phyloP scores from a whole-genome alignment of 2,888 invertebrate species.

The Heliconius cydno region DNA sequence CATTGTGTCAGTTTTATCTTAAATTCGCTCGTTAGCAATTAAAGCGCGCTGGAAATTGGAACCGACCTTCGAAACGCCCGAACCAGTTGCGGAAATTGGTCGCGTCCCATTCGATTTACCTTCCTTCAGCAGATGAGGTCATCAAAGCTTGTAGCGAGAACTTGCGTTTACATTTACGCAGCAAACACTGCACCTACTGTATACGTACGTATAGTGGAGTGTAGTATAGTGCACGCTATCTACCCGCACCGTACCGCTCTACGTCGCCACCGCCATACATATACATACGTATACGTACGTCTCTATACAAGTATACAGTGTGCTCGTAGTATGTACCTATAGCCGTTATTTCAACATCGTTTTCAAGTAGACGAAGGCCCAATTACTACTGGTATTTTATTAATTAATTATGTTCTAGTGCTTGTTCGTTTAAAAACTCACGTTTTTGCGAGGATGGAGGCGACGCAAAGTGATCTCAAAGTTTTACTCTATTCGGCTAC shows the following conservation, averaged over 20 bases:
- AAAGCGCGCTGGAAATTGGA: slow-evolving; percentile 39
- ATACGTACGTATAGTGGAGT: neutral
- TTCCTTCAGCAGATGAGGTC: slow-evolving; percentile 42
- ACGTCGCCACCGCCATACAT: slow-evolving; percentile 8
- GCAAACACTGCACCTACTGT: slow-evolving; percentile 26
- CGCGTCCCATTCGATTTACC: slow-evolving; percentile 42
- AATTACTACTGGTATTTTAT: slow-evolving; percentile 33
- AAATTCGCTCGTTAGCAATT: slow-evolving; percentile 38
- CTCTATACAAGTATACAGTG: neutral
- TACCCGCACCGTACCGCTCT: slow-evolving; percentile 13
- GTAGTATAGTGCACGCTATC: neutral
- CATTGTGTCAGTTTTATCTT: slow-evolving; percentile 37
- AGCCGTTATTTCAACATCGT: slow-evolving; percentile 30
- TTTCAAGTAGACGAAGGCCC: slow-evolving; percentile 29
- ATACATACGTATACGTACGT: slow-evolving; percentile 6
- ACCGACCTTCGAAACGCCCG: slow-evolving; percentile 41
- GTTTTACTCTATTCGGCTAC: slow-evolving; percentile 22
- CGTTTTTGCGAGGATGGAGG: slow-evolving; percentile 20
- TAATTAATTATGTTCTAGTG: slow-evolving; percentile 18
- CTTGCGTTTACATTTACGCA: slow-evolving; percentile 34
- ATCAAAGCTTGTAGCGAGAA: slow-evolving; percentile 37
- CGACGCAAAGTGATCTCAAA: slow-evolving; percentile 21
- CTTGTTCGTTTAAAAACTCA: slow-evolving; percentile 23
- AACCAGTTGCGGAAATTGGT: slow-evolving; percentile 44
- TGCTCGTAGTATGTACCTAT: slow-evolving; percentile 9